Percentiles rank a stretch among this genome's conserved stretches.
phyloP scores from a whole-genome alignment of 2,113 vertebrate species.

The Cottus gobio region DNA sequence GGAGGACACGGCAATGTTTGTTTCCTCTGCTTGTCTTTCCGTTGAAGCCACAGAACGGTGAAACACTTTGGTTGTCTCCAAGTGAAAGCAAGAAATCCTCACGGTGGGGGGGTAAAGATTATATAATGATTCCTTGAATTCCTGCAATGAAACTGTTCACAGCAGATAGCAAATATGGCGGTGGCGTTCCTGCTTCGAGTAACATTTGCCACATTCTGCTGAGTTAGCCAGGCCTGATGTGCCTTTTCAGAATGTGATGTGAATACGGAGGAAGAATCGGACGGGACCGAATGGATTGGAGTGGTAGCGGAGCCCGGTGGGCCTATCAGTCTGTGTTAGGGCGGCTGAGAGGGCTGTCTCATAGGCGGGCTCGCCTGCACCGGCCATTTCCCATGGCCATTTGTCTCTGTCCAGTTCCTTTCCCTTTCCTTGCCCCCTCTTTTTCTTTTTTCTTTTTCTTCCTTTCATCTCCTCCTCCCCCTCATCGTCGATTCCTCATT shows the following conservation, averaged over 20 bases:
- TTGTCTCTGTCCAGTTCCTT: slow-evolving; percentile 77
- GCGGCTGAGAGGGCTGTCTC: slow-evolving; percentile 71
- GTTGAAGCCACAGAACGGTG: neutral
- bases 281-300: slow-evolving; percentile 42
- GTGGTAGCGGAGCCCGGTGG: slow-evolving; percentile 48
- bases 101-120: neutral
- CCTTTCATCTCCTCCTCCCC: slow-evolving; percentile 56
- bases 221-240: slow-evolving; percentile 3
- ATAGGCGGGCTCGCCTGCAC: slow-evolving; percentile 60
- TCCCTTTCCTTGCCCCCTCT: slow-evolving; percentile 35
- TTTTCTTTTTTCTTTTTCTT: neutral
- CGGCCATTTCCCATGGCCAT: slow-evolving; percentile 72
- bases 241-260: slow-evolving; percentile 32
- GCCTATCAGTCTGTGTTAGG: slow-evolving; percentile 76
- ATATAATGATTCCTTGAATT: neutral
- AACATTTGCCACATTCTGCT: neutral
- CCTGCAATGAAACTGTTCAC: neutral
- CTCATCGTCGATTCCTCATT: slow-evolving; percentile 68
- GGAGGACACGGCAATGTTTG: neutral
- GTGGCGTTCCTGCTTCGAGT: neutral
- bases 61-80: neutral
- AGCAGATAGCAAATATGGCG: neutral
- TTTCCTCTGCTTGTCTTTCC: neutral
- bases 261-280: slow-evolving; percentile 30
- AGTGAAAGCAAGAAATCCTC: neutral